Percentiles rank a stretch among this genome's conserved stretches.
Evolutionary conservation across 2,797 vertebrate species (phyloP).

Genomic region (Anabacerthia variegaticeps): DNA sequence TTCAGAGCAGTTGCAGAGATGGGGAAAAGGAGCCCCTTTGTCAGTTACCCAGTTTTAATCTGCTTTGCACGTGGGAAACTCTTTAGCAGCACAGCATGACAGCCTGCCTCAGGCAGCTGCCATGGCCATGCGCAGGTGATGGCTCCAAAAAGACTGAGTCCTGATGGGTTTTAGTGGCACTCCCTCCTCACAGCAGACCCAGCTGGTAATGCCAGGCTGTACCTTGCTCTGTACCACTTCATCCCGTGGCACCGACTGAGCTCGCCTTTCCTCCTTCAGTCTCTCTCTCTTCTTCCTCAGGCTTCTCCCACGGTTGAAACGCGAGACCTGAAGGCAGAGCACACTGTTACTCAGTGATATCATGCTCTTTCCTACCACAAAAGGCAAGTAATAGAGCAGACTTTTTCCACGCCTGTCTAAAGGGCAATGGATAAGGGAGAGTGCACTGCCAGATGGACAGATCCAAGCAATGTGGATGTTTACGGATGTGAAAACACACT

Average conservation of each 20-base stretch:
- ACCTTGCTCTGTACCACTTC: conserved; percentile 91
- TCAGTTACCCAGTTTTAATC: background rate
- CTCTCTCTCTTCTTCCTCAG: conserved; percentile 93
- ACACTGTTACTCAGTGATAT: conserved; percentile 12
- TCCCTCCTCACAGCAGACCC: background rate
- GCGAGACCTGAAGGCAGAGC: conserved; percentile 82
- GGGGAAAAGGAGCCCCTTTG: background rate
- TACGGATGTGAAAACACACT: background rate
- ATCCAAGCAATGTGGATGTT: rapidly evolving
- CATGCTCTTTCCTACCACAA: background rate
- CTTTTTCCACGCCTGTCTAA: background rate
- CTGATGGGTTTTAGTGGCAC: background rate
- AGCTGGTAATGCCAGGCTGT: background rate
- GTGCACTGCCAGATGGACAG: background rate
- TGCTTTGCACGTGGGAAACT: background rate
- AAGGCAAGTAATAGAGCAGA: background rate
- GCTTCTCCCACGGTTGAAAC: conserved; percentile 90
- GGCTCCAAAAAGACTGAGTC: background rate
- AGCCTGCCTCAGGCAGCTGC: background rate
- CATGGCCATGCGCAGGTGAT: background rate
- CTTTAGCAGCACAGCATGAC: background rate
- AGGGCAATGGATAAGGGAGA: background rate
- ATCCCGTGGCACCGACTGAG: conserved; percentile 93
- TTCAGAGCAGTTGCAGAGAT: background rate
- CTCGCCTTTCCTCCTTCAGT: conserved; percentile 91